Evolutionary conservation across 1,140 invertebrate genomes (phyloP), one percentile per base, ranked within the genome.

Genomic region (Brachionus calyciflorus): DNA sequence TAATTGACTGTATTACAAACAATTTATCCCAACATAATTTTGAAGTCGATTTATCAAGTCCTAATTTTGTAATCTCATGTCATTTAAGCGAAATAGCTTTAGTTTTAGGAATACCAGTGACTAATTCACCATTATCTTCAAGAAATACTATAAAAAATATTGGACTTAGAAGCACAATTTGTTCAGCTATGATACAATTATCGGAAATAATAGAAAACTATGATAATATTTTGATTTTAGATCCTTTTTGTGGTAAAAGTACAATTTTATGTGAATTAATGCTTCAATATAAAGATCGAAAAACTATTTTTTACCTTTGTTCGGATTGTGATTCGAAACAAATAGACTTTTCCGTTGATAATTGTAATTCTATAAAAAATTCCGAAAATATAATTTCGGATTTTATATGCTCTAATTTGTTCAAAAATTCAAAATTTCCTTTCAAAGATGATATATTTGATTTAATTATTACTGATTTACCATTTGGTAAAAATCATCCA

Each of bases 221-320:
- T 14, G 41, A 65, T 12, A 24, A 17, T 21, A 1, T 12, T 4
- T 12, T 65, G 10, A 37, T 65, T 4, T 26, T 46, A n/a, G 60
- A 65, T 44, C 60, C 60, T 26, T 65, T 65, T 65, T 65, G 60
- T 44, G 60, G 60, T 14, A 65, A 65, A 26, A 65, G 40, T 24
- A 65, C 60, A 14, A 65, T 65, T 46, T 41, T 65, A 28, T 19
- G 37, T 44, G 60, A 65, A 26, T n/a, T 65, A 37, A 19, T 60
- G 12, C 24, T 44, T 5, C 33, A 65, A n/a, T 26, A 12, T 14
- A 65, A 24, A 26, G 2, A 26, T 26, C 41, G 41, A 12, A 1
- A 5, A 0, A 60, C 41, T 24, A 19, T 65, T 24, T 65, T 65
- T 10, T 65, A 41, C 21, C 19, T 65, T 4, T 65, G 24, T 44